Evolutionary conservation across 2,888 invertebrate species (phyloP), one percentile per base, ranked within the genome.

Genomic region (Idaea straminata): DNA sequence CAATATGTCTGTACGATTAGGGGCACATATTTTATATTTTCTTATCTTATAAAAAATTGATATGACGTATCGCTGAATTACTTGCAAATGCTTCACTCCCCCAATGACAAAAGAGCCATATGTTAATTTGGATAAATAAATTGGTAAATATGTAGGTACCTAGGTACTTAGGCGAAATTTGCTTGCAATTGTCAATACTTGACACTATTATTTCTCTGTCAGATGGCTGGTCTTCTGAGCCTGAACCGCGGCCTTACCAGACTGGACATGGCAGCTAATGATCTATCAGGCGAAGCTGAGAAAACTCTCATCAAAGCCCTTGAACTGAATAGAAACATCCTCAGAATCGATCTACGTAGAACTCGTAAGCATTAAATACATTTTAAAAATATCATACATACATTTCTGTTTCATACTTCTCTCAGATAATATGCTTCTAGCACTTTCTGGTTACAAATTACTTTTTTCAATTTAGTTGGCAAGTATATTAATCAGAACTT

Each of bases 241-340:
- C 82, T 94, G 59, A 94, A 95, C 75, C 86, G 89, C 34, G 90
- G 93, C 25, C 77, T 95, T 64, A 90, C 88, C 62, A 86, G 88
- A 72, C 81, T 95, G 60, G 94, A 95, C 78, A 89, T 95, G 73
- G 94, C 94, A 64, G 93, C 93, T 66, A 95, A 95, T 79, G 90
- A 94, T 83, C 87, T 94, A 70, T 94, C 94, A 5, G 94, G 94
- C 61, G 93, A 88, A 62, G 93, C 94, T 3, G 94, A 94, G 67
- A 72, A 72, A 66, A 88, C 86, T n/a, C 85, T 93, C n/a, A 82
- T 93, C 59, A 76, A 80, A 47, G 87, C 91, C 38, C 75, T 92
- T 15, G 85, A 88, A 70, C 83, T 74, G 69, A 92, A 93, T 73
- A 87, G 73, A 72, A 89, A 83, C 57, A 74, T 93, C 58, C 79